Evolutionary conservation across 2,797 vertebrate genomes (phyloP).

Genomic region (Gallinago nigripennis): DNA sequence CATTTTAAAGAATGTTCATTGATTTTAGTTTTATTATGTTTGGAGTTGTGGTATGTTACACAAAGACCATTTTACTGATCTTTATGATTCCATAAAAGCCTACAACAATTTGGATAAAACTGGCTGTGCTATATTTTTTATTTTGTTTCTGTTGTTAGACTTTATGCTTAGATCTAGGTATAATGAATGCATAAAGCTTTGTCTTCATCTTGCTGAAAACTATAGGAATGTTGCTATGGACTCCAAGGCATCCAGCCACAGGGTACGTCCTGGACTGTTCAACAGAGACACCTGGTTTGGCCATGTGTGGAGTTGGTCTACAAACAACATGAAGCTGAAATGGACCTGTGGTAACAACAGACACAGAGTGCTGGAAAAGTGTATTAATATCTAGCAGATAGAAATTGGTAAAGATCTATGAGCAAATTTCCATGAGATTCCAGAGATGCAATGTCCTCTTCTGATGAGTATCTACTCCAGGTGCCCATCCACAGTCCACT

Average conservation of each 20-base stretch:
- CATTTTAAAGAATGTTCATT: slow-evolving; percentile 57
- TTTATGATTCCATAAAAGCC: slow-evolving; percentile 46
- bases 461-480: background rate
- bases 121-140: background rate
- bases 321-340: background rate
- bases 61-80: slow-evolving; percentile 48
- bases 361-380: background rate
- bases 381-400: background rate
- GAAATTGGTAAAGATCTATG: background rate
- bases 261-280: background rate
- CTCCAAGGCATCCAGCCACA: background rate
- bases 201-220: background rate
- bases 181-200: background rate
- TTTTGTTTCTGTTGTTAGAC: slow-evolving; percentile 29
- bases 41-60: slow-evolving; percentile 42
- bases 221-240: background rate
- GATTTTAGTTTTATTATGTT: slow-evolving; percentile 54
- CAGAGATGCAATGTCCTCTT: background rate
- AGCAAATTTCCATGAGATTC: background rate
- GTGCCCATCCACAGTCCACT: background rate
- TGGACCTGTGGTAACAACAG: background rate
- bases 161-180: background rate
- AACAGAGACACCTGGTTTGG: background rate
- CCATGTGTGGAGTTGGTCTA: background rate
- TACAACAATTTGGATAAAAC: slow-evolving; percentile 31